Base-by-base conservation (phyloP, 2,797 vertebrate genomes). In the Ctenopoma kingsleyae region DNA sequence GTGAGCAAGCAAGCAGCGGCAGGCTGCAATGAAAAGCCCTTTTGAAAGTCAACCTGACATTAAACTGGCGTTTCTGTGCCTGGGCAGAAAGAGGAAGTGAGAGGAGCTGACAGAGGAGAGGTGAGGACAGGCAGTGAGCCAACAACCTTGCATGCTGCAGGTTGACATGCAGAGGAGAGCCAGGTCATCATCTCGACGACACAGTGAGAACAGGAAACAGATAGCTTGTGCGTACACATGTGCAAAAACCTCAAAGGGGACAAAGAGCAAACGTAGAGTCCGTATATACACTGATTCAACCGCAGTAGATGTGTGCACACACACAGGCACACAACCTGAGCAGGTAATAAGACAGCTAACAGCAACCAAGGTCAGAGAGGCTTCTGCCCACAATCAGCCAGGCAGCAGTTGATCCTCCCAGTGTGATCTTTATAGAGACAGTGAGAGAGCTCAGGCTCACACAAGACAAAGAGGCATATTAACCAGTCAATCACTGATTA, bases 11-110 rank as follows among this genome's bases (percentile, higher is more conserved):
- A 12, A 66, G 55, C 11, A 0, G 25, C n/a, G 1, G 49, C 16
- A 66, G 51, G 55, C 53, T 50, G 62, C 52, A 22, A 78, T 81
- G 70, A 90, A 87, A 84, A 73, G 46, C 38, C 48, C 62, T 66
- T 90, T 76, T 71, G 71, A 87, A 89, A 88, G 85, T 77, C 69
- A 79, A 74, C 32, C 56, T 85, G 74, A 85, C 76, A 76, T 81
- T 55, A 62, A 84, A 73, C 71, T 82, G 70, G 32, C 64, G 80
- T 74, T 80, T 69, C 74, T 67, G 73, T 62, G 64, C 19, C 17
- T 10, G 13, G 68, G 82, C 55, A 67, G 50, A 41, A 68, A 66
- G 57, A 83, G 85, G 86, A 89, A 86, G 71, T 76, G 82, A 74
- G 61, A 67, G 46, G 71, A 55, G 61, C 58, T 57, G 76, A 85